phyloP scores from a whole-genome alignment of 2,797 vertebrate species.

The Gallinago nigripennis region DNA sequence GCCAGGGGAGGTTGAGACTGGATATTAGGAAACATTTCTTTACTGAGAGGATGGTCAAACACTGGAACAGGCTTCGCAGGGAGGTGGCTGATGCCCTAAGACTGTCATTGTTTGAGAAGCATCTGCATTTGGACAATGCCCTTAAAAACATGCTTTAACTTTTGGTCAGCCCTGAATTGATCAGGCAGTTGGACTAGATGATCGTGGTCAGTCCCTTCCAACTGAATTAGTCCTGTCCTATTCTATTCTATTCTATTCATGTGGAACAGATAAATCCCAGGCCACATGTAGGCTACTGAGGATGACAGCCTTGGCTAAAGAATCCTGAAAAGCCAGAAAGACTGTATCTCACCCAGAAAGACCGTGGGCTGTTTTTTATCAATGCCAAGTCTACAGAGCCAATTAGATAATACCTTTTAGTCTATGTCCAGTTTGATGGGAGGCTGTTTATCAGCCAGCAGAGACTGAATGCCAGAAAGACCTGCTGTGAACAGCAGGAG shows the following conservation, averaged over 20 bases:
- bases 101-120: neutral
- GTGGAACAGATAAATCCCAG: neutral
- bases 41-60: neutral
- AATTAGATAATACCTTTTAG: neutral
- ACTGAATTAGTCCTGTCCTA: neutral
- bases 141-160: neutral
- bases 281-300: neutral
- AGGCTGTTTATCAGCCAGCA: neutral
- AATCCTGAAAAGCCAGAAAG: neutral
- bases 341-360: neutral
- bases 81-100: fast-evolving
- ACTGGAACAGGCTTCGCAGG: neutral
- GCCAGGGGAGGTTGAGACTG: neutral
- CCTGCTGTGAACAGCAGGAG: neutral
- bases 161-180: neutral
- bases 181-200: neutral
- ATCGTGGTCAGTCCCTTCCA: neutral
- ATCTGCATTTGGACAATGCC: neutral
- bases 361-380: neutral
- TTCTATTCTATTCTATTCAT: neutral
- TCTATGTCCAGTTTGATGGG: neutral
- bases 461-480: neutral
- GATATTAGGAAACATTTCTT: neutral
- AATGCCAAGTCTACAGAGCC: neutral
- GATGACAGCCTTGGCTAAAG: neutral